Evolutionary conservation across 2,888 invertebrate species (phyloP).

Genomic region (Scaptomyza polygonia): DNA sequence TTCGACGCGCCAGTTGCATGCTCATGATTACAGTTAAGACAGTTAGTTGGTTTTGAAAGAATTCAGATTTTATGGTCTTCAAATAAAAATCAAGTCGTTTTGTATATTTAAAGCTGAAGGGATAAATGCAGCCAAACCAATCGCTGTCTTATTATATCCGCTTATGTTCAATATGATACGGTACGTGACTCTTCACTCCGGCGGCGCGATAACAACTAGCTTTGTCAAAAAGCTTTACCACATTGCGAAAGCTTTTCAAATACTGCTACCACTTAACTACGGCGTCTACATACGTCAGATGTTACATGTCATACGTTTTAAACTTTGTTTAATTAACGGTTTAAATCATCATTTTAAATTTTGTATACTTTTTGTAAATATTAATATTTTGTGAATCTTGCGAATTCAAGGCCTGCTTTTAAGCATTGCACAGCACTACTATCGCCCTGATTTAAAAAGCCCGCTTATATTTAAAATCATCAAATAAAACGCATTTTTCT

Average conservation of each 20-base stretch:
- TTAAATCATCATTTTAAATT: not conserved
- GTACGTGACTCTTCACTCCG: slow-evolving; percentile 37
- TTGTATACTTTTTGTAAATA: not conserved
- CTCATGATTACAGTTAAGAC: slow-evolving; percentile 47
- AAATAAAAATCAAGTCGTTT: slow-evolving; percentile 2
- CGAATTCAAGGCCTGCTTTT: not conserved
- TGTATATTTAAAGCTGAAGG: not conserved
- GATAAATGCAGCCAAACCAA: slow-evolving; percentile 3
- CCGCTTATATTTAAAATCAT: slow-evolving; percentile 6
- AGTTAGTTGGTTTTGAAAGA: not conserved
- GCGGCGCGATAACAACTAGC: slow-evolving; percentile 47
- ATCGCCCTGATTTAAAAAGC: not conserved
- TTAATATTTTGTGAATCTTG: not conserved
- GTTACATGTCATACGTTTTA: not conserved
- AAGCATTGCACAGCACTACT: slow-evolving; percentile 11
- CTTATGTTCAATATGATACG: not conserved
- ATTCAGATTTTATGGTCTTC: not conserved
- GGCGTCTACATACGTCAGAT: not conserved
- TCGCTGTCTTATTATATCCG: slow-evolving; percentile 2
- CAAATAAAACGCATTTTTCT: not conserved
- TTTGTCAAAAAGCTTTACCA: slow-evolving; percentile 25
- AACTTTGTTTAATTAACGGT: not conserved
- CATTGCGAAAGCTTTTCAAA: slow-evolving; percentile 34
- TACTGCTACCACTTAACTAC: not conserved
- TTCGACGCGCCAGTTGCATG: slow-evolving; percentile 60